Conservation (phyloP, 2,888 invertebrate genomes). For the Ophion ventricosus region DNA sequence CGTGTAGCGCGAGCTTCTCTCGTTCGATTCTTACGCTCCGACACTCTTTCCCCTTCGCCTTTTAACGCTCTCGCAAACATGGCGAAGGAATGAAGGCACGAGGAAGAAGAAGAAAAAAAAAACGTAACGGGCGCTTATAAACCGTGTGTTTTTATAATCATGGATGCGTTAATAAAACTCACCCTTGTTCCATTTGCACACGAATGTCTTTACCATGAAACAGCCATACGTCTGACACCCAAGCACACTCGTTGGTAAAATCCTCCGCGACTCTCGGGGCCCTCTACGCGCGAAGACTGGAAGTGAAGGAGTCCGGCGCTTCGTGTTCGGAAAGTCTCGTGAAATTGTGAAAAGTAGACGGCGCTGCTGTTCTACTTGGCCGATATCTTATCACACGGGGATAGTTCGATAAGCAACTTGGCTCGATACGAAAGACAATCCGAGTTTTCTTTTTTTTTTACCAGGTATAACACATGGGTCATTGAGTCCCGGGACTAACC, state of each 20-base stretch:
- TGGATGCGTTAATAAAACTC: conserved; percentile 73
- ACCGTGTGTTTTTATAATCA: conserved; percentile 72
- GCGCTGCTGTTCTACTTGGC: no score
- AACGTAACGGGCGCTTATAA: conserved; percentile 61
- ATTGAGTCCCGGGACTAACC: no score
- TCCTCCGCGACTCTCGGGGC: no score
- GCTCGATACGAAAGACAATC: no score
- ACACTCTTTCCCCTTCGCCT: conserved; percentile 63
- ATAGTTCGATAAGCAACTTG: no score
- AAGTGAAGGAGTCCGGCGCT: no score
- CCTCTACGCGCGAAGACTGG: no score
- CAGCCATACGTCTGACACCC: conserved; percentile 33
- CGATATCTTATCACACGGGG: no score
- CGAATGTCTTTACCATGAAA: conserved; percentile 45
- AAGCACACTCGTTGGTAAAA: not conserved
- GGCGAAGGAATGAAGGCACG: conserved; percentile 48
- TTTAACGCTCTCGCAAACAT: conserved; percentile 61
- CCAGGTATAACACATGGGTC: no score
- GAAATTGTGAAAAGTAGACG: no score
- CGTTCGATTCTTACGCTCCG: conserved; percentile 66
- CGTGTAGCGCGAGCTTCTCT: conserved; percentile 37
- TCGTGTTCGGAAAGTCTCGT: no score
- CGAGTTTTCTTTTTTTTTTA: no score
- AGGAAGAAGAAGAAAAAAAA: conserved; percentile 60
- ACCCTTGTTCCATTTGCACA: conserved; percentile 68